Evolutionary conservation across 2,113 vertebrate genomes (phyloP), one percentile per base, ranked within the genome.

Genomic region (Etia nguti): DNA sequence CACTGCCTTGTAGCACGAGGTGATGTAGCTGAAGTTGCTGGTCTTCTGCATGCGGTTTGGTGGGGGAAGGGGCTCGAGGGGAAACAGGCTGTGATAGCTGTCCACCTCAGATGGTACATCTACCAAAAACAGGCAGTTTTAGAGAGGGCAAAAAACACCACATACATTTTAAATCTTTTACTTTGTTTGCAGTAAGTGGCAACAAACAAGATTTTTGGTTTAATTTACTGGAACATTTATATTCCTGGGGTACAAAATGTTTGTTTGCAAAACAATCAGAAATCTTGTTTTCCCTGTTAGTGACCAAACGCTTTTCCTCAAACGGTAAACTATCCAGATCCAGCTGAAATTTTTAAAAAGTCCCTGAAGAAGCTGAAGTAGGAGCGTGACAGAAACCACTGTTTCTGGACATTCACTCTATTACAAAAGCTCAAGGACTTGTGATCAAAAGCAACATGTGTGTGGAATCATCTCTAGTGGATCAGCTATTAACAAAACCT

Each of bases 1-100:
- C 94, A 99, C 98, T 54, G 99, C 99, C 96, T 99, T 99, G 95
- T 99, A 99, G 95, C 98, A 99, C 41, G 99, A 99, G 34, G 99
- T 99, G 89, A 99, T 98, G 91, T 99, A 99, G 88, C 98, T 99
- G 93, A 99, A 99, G 95, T 99, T 99, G 97, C 98, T 98, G 90
- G 98, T 98, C 96, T 99, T 99, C 95, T 99, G 98, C 94, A 99
- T 97, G 81, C 98, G 97, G 94, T 98, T 99, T 84, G 98, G 98
- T 0, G 98, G 98, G 55, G 98, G 98, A 90, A 99, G 96, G 88
- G 98, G 97, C 94, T 99, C 98, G 79, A 99, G 96, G 81, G 98
- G 98, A 88, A 99, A 99, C 57, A 99, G 97, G 93, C 98, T 99
- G 93, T 99, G 99, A 94, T 99, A 99, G 95, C 97, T 99, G 95